Evolutionary conservation across 1,140 invertebrate genomes (phyloP).

Genomic region (Zaprionus gabonicus): DNA sequence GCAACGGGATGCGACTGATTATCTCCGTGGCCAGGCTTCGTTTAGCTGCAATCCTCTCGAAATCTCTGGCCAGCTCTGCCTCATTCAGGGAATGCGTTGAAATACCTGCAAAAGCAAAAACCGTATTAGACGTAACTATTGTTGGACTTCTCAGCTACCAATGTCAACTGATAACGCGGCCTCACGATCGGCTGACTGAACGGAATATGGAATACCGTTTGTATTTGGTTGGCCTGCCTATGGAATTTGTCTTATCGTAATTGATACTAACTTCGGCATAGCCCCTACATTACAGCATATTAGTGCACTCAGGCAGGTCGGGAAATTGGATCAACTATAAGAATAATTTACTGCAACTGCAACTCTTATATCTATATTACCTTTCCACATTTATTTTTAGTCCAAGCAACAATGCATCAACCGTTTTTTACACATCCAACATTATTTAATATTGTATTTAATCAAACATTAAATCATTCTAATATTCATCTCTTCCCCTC

Average conservation of each 20-base stretch:
- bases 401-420: too few species aligned
- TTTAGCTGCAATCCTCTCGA: slow-evolving; percentile 86
- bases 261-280: slow-evolving; percentile 60
- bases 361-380: too few species aligned
- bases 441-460: too few species aligned
- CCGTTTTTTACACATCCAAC: too few species aligned
- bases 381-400: too few species aligned
- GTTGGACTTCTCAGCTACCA: slow-evolving; percentile 28
- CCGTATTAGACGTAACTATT: slow-evolving; percentile 13
- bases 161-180: slow-evolving; percentile 58
- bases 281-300: slow-evolving; percentile 52
- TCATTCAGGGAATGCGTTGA: slow-evolving; percentile 94
- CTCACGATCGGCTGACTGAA: neutral
- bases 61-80: slow-evolving; percentile 91
- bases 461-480: too few species aligned
- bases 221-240: slow-evolving; percentile 36
- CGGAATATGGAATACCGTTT: neutral
- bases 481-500: too few species aligned
- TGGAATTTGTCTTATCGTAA: slow-evolving; percentile 78
- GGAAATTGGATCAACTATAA: neutral
- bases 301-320: neutral
- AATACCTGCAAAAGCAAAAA: slow-evolving; percentile 83
- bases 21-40: slow-evolving; percentile 87
- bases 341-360: too few species aligned
- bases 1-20: slow-evolving; percentile 91